Percentiles rank a stretch among this genome's conserved stretches.
phyloP scores from a whole-genome alignment of 2,797 vertebrate species.

The Cheirogaleus major region DNA sequence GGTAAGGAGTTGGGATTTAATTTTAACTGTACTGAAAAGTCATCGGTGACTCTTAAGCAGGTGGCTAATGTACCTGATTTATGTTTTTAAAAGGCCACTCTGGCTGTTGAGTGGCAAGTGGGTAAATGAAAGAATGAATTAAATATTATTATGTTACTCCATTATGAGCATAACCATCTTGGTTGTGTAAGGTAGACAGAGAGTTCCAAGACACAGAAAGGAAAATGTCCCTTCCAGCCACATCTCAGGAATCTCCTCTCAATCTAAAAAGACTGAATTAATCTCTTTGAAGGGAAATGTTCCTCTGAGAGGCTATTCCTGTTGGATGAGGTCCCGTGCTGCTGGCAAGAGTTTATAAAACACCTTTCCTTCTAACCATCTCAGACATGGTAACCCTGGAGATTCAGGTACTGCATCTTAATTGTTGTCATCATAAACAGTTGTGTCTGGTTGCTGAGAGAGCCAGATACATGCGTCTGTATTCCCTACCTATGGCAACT shows the following conservation, averaged over 20 bases:
- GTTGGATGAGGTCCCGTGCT: constrained; percentile 36
- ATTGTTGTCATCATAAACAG: constrained; percentile 63
- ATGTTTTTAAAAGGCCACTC: neutral
- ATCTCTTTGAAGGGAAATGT: constrained; percentile 55
- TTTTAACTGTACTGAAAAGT: neutral
- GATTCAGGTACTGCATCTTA: constrained; percentile 35
- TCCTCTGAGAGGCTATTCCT: constrained; percentile 52
- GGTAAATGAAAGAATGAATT: neutral
- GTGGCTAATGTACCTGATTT: neutral
- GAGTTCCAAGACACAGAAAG: neutral
- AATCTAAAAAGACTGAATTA: constrained; percentile 59
- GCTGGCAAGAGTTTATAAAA: constrained; percentile 48
- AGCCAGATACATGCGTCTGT: constrained; percentile 60
- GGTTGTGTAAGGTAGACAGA: neutral
- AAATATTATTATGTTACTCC: neutral
- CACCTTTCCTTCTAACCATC: neutral
- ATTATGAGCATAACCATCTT: neutral
- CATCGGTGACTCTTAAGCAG: neutral
- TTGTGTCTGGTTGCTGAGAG: constrained; percentile 49
- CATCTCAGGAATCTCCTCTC: neutral
- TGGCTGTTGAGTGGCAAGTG: constrained; percentile 5
- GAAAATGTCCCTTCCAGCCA: neutral
- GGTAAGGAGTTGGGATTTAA: neutral
- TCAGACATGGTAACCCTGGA: neutral
- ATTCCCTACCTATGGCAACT: constrained; percentile 68